Conservation (phyloP, 2,113 vertebrate genomes). For the Oreocharis arfaki region DNA sequence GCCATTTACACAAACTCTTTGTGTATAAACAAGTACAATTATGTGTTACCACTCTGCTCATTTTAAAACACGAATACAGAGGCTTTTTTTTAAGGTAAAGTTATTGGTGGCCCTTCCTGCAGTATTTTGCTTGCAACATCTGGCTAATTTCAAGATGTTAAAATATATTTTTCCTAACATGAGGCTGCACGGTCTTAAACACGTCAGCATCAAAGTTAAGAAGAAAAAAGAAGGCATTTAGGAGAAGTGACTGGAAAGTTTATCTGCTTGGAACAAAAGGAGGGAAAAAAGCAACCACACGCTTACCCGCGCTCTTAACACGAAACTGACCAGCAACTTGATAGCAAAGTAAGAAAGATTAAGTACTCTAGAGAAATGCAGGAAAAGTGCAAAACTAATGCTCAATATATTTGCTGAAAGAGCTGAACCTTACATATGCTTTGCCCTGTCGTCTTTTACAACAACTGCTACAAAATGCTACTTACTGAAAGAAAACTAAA, state of each 20-base stretch:
- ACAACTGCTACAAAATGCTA: neutral
- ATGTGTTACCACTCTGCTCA: neutral
- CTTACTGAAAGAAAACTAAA: neutral
- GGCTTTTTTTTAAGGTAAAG: neutral
- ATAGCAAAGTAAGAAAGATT: neutral
- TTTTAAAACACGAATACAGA: neutral
- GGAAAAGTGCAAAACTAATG: neutral
- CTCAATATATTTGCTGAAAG: neutral
- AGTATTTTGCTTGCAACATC: neutral
- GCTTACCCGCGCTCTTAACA: neutral
- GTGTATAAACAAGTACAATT: neutral
- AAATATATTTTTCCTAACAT: neutral
- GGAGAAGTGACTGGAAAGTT: neutral
- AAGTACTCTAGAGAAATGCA: neutral
- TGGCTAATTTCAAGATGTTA: neutral
- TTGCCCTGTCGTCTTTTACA: neutral
- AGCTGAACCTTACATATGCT: neutral
- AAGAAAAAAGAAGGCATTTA: neutral
- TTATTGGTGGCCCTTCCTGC: neutral
- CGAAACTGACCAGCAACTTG: neutral
- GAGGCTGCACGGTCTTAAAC: neutral
- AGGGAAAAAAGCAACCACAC: rapidly evolving
- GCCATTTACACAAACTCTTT: slow-evolving; percentile 15
- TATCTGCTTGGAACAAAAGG: neutral
- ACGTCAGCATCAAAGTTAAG: neutral